phyloP scores from a whole-genome alignment of 2,797 vertebrate genomes.

The Melanotaenia boesemani region DNA sequence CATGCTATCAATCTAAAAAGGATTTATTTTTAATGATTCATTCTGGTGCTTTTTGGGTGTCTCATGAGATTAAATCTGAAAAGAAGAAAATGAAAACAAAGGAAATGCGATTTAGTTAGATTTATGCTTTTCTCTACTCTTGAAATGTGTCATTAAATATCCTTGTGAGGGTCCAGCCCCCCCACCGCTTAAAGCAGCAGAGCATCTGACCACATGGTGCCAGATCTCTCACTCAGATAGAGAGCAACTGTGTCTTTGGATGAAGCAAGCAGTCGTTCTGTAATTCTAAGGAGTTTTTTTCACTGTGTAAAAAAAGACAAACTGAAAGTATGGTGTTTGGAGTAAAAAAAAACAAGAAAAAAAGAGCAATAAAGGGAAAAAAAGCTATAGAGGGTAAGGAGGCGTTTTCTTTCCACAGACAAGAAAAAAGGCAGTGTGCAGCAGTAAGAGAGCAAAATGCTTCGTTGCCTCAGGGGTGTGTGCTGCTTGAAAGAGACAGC shows the following conservation, averaged over 20 bases:
- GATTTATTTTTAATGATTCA: too few relatives aligned
- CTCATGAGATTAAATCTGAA: not conserved
- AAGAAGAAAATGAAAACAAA: not conserved
- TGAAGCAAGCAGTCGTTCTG: conserved; percentile 6
- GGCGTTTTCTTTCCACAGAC: conserved; percentile 58
- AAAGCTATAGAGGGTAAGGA: conserved; percentile 40
- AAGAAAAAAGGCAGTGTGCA: conserved; percentile 52
- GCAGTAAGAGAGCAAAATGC: conserved; percentile 66
- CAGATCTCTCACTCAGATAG: too few relatives aligned
- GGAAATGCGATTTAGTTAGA: not conserved
- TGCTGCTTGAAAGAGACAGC: conserved; percentile 70
- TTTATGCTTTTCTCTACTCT: not conserved
- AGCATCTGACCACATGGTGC: conserved; percentile 4
- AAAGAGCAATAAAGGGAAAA: not conserved
- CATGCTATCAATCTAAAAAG: too few relatives aligned
- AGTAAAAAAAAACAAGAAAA: not conserved
- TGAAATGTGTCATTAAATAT: not conserved
- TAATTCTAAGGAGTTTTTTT: not conserved
- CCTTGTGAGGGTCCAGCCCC: not conserved
- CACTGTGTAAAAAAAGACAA: too few relatives aligned
- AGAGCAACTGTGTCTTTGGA: not conserved
- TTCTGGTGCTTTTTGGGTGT: too few relatives aligned
- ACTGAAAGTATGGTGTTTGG: too few relatives aligned
- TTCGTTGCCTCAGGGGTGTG: conserved; percentile 67
- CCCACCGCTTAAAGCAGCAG: not conserved